These are phyloP conservation scores for Oncorhynchus kisutch DNA, from an alignment of 2,113 vertebrate species.

Conservation along the genomic window DNA sequence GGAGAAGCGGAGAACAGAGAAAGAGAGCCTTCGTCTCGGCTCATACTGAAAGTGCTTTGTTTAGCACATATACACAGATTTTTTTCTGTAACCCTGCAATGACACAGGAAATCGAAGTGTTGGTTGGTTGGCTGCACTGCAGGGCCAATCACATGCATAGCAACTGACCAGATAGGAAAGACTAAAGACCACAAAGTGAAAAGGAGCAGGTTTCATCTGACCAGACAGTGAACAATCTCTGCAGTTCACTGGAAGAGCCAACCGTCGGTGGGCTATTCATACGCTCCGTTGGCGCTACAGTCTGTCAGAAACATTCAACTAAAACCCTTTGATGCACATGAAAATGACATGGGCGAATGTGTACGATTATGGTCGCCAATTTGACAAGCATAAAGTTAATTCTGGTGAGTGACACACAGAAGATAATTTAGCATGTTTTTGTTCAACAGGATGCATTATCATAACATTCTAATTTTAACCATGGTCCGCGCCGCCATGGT, in stretches of 20 bases:
- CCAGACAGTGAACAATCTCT: background rate
- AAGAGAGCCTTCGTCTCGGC: background rate
- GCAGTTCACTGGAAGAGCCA: background rate
- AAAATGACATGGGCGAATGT: background rate
- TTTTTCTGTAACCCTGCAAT: no score
- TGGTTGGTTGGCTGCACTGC: constrained; percentile 9
- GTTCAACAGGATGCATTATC: background rate
- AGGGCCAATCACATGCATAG: constrained; percentile 8
- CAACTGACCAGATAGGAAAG: background rate
- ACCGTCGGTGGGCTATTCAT: background rate
- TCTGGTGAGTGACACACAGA: background rate
- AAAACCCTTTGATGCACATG: background rate
- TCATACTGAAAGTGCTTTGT: background rate
- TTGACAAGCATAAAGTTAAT: constrained; percentile 5
- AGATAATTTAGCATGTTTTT: background rate
- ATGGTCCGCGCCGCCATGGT: background rate
- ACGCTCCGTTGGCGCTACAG: background rate
- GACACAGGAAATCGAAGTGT: constrained; percentile 17
- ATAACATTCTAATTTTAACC: background rate
- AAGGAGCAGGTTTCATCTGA: constrained; percentile 39
- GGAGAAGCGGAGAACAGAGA: background rate
- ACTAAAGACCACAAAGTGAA: background rate
- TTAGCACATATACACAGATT: background rate
- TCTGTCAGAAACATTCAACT: background rate
- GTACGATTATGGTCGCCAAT: background rate